Evolutionary conservation across 23 tunicate genomes (phyloP).

Genomic region (Styela plicata): DNA sequence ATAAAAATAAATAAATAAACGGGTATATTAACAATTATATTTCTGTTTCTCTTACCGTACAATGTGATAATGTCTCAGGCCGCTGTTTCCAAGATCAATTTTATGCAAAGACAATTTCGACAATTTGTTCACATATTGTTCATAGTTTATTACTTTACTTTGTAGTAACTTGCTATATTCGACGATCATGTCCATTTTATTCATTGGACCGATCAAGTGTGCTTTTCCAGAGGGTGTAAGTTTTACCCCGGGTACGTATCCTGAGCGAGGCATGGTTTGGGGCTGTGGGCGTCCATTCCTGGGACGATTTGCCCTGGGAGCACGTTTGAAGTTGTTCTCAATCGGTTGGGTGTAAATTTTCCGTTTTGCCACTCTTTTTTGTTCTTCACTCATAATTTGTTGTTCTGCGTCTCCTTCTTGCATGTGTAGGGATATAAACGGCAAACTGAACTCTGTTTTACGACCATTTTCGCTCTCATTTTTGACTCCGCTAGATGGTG

Average conservation of each 20-base stretch:
- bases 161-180: constrained; percentile 79
- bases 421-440: constrained; percentile 23
- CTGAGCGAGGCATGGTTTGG: neutral
- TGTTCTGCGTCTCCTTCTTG: neutral
- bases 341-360: neutral
- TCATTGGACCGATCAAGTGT: constrained; percentile 86
- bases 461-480: constrained; percentile 8
- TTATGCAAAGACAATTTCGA: constrained; percentile 75
- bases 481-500: constrained; percentile 17
- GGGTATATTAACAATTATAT: neutral
- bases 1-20: neutral
- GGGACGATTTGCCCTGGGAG: neutral
- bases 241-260: constrained; percentile 20
- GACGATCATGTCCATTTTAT: constrained; percentile 90
- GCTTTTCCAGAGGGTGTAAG: constrained; percentile 76
- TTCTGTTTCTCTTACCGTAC: constrained; percentile 34
- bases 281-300: neutral
- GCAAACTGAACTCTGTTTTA: constrained; percentile 22
- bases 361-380: constrained; percentile 6
- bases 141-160: constrained; percentile 50
- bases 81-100: constrained; percentile 57
- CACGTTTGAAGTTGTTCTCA: neutral
- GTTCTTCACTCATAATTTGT: neutral
- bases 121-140: constrained; percentile 74
- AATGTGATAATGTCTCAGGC: constrained; percentile 68